Evolutionary conservation across 2,113 vertebrate genomes (phyloP), one percentile per base, ranked within the genome.

Genomic region (Sylvia atricapilla): DNA sequence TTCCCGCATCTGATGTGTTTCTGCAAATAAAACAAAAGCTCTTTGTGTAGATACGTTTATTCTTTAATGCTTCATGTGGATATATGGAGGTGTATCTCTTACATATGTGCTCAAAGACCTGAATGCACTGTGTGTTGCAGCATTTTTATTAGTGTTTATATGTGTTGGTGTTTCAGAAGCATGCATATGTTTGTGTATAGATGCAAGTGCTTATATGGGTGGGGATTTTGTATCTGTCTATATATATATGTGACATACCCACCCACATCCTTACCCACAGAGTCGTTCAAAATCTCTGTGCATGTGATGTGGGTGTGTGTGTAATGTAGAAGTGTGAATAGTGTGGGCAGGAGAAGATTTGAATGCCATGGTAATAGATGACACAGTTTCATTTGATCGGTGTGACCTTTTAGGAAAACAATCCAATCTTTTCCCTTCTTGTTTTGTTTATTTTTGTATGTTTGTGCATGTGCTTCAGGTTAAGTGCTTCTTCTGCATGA

Each of bases 381-480:
- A 93, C 95, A 95, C 93, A 73, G 82, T 96, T 96, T 91, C 93
- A 92, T 93, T 97, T 96, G 94, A 93, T 90, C 92, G 3, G 58
- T 70, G 67, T 96, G 94, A 96, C 88, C 95, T 96, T 94, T 97
- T 75, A 94, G 92, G 77, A 94, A 94, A 96, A 95, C 91, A 75
- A 91, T 91, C 97, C 95, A 85, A 93, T 95, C 94, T 96, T 94
- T 94, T 96, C 64, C 94, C 91, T 90, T 96, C 94, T 87, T 95
- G 85, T 96, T 96, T 93, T 95, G 94, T 96, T 96, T 97, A 93
- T 97, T 97, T 96, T 97, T 97, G 92, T 97, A 95, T 98, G 82
- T 98, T 97, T 96, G 95, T 97, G 93, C 92, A 93, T 97, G 95
- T 96, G 89, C 97, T 97, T 95, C 96, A 98, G 98, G 98, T 97